Evolutionary conservation across 2,888 invertebrate species (phyloP).

Genomic region (Dasysyrphus tricinctus): DNA sequence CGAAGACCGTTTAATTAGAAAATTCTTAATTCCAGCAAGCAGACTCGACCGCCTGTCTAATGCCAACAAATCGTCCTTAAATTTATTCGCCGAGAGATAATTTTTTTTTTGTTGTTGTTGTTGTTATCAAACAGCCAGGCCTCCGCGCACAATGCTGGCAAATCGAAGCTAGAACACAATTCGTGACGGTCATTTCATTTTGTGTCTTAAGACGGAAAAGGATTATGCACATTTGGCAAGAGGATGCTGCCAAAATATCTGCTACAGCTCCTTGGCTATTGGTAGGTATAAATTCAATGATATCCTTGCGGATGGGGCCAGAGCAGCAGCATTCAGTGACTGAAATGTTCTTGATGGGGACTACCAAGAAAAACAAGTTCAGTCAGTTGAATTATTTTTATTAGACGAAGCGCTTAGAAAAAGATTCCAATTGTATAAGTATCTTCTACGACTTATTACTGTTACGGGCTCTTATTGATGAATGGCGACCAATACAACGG

Average conservation of each 20-base stretch:
- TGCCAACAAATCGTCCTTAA: constrained; percentile 75
- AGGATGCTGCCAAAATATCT: constrained; percentile 68
- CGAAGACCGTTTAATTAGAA: constrained; percentile 76
- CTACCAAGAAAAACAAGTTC: constrained; percentile 26
- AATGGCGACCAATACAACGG: constrained; percentile 46
- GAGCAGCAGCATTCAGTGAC: background rate
- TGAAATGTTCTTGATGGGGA: constrained; percentile 3
- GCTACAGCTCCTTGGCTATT: constrained; percentile 4
- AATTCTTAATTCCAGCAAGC: constrained; percentile 73
- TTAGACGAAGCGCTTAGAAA: constrained; percentile 57
- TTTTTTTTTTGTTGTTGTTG: constrained; percentile 27
- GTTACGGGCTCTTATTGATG: constrained; percentile 59
- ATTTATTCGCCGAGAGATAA: constrained; percentile 68
- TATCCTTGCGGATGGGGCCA: background rate
- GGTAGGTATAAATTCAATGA: constrained; percentile 2
- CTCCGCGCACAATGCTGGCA: constrained; percentile 18
- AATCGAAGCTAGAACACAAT: constrained; percentile 67
- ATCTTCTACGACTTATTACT: constrained; percentile 32
- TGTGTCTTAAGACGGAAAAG: constrained; percentile 77
- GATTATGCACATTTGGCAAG: constrained; percentile 74
- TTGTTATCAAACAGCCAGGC: constrained; percentile 31
- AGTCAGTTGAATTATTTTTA: constrained; percentile 63
- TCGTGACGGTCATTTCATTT: constrained; percentile 79
- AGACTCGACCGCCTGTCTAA: constrained; percentile 61
- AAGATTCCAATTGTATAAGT: constrained; percentile 60